Evolutionary conservation across 2,797 vertebrate species (phyloP).

Genomic region (Apogon hyalosoma): DNA sequence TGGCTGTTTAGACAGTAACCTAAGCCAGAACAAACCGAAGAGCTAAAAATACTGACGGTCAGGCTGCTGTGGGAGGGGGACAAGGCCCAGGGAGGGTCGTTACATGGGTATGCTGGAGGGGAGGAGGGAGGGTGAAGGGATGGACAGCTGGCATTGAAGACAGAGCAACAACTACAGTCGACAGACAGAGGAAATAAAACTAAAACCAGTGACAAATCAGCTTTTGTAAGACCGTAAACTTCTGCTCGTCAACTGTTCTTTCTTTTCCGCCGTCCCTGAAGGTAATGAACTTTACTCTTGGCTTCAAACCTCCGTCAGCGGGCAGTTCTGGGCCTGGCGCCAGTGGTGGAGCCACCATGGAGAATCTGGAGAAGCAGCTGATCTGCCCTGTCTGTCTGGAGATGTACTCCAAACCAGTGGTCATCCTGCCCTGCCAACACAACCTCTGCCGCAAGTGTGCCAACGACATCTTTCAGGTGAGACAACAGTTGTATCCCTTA

Average conservation of each 20-base stretch:
- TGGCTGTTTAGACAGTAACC: slow-evolving; percentile 75
- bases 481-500: background rate
- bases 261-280: background rate
- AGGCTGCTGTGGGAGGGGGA: slow-evolving; percentile 39
- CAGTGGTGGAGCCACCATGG: slow-evolving; percentile 74
- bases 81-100: slow-evolving; percentile 38
- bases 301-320: slow-evolving; percentile 85
- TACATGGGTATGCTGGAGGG: slow-evolving; percentile 2
- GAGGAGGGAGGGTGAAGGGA: background rate
- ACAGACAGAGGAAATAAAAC: background rate
- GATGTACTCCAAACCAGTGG: slow-evolving; percentile 87
- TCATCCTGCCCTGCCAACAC: slow-evolving; percentile 89
- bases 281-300: slow-evolving; percentile 88
- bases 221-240: background rate
- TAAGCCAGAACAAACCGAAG: slow-evolving; percentile 75
- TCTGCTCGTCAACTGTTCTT: background rate
- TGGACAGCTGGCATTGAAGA: slow-evolving; percentile 22
- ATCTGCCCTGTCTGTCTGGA: slow-evolving; percentile 82
- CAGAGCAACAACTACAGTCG: background rate
- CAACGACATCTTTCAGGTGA: slow-evolving; percentile 88
- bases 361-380: slow-evolving; percentile 89
- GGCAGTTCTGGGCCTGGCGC: slow-evolving; percentile 79
- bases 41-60: slow-evolving; percentile 75
- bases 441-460: slow-evolving; percentile 88
- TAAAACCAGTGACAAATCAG: background rate